Evolutionary conservation across 2,797 vertebrate genomes (phyloP).

Genomic region (Propithecus perrieri): DNA sequence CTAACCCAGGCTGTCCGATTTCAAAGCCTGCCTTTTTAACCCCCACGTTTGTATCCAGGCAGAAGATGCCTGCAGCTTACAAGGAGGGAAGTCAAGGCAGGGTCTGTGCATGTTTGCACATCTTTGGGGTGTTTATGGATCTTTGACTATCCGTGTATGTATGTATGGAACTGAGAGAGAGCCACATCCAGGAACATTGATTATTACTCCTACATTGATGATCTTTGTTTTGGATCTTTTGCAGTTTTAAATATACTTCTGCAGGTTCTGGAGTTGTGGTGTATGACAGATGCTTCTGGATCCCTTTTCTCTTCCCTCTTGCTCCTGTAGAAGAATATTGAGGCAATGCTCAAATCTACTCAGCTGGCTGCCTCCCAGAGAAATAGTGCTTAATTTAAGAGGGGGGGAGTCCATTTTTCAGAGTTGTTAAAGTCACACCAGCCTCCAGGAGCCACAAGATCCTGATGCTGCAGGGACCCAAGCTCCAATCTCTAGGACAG

Average conservation of each 20-base stretch:
- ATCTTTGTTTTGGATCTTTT: constrained; percentile 42
- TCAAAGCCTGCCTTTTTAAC: not conserved
- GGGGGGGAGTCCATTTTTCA: not conserved
- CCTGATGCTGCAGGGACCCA: not conserved
- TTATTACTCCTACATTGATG: not conserved
- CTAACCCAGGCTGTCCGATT: not conserved
- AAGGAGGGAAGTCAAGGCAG: not conserved
- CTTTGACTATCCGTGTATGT: not conserved
- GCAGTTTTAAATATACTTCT: constrained; percentile 26
- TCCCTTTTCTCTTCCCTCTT: not conserved
- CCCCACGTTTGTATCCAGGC: not conserved
- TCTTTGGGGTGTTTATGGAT: not conserved
- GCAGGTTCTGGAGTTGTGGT: not conserved
- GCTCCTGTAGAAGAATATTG: not conserved
- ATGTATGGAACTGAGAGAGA: not conserved
- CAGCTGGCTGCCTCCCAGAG: not conserved
- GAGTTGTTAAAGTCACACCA: not conserved
- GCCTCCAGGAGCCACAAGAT: not conserved
- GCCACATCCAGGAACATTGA: not conserved
- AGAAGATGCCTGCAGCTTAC: not conserved
- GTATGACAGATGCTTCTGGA: not conserved
- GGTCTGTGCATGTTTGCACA: not conserved
- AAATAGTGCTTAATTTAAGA: not conserved
- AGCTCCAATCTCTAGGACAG: not conserved
- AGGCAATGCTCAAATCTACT: not conserved